Evolutionary conservation across 1,140 invertebrate genomes (phyloP).

Genomic region (Drosophila aff.): DNA sequence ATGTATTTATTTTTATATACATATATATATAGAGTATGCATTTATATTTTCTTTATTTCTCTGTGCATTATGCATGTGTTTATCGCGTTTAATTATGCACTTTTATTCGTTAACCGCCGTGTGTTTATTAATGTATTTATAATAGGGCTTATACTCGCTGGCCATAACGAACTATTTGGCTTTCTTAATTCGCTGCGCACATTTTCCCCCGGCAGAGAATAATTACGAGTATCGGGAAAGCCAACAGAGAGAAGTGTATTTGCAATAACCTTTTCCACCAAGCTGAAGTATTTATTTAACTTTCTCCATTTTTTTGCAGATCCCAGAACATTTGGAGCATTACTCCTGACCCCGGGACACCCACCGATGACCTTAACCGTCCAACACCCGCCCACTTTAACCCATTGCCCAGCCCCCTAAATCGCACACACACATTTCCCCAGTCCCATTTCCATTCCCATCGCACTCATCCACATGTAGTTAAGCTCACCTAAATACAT

Average conservation of each 20-base stretch:
- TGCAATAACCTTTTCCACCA: slow-evolving; percentile 22
- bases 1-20: neutral
- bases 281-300: slow-evolving; percentile 48
- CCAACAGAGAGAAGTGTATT: slow-evolving; percentile 29
- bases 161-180: slow-evolving; percentile 45
- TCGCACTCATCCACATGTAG: slow-evolving; percentile 57
- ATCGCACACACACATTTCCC: neutral
- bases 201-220: slow-evolving; percentile 15
- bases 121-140: slow-evolving; percentile 45
- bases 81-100: slow-evolving; percentile 64
- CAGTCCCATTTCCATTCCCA: slow-evolving; percentile 25
- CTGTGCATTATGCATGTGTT: slow-evolving; percentile 30
- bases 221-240: slow-evolving; percentile 35
- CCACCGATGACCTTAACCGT: slow-evolving; percentile 19
- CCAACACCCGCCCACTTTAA: neutral
- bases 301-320: slow-evolving; percentile 11
- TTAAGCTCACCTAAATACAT: slow-evolving; percentile 83
- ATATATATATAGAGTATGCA: neutral
- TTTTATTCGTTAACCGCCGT: slow-evolving; percentile 22
- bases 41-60: slow-evolving; percentile 11
- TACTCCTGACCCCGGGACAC: slow-evolving; percentile 26
- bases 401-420: slow-evolving; percentile 4
- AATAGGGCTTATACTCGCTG: slow-evolving; percentile 41
- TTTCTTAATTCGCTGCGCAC: slow-evolving; percentile 37
- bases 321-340: slow-evolving; percentile 26